Percentiles rank a stretch among this genome's conserved stretches.
Conservation (phyloP, 2,888 invertebrate species). For the Polydrusus pterygomalis region DNA sequence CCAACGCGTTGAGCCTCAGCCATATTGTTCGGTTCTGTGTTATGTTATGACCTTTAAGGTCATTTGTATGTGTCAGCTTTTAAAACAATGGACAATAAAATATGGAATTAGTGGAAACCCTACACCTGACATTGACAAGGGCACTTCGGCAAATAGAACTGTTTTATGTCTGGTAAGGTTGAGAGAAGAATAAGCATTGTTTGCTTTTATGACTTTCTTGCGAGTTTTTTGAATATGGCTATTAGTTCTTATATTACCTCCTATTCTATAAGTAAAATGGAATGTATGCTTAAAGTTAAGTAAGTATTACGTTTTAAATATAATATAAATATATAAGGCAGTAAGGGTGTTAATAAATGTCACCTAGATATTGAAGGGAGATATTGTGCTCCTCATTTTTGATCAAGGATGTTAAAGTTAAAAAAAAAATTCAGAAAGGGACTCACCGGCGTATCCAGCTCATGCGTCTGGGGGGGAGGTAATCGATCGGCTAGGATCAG, state of each 20-base stretch:
- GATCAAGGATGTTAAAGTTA: too few relatives aligned
- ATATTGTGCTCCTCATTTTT: too few relatives aligned
- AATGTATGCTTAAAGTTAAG: too few relatives aligned
- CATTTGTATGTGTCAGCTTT: slow-evolving; percentile 18
- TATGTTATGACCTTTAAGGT: slow-evolving; percentile 36
- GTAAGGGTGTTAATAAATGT: too few relatives aligned
- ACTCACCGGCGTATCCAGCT: too few relatives aligned
- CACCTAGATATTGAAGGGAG: too few relatives aligned
- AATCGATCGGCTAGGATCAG: too few relatives aligned
- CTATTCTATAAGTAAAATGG: too few relatives aligned
- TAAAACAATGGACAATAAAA: slow-evolving; percentile 36
- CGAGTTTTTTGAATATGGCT: background rate
- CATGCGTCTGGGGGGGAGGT: too few relatives aligned
- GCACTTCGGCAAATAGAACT: slow-evolving; percentile 22
- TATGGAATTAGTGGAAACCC: slow-evolving; percentile 32
- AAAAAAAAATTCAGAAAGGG: too few relatives aligned
- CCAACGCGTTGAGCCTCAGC: slow-evolving; percentile 1
- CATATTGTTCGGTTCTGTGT: slow-evolving; percentile 1
- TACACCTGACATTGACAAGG: slow-evolving; percentile 43
- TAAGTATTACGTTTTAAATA: too few relatives aligned
- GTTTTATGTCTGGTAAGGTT: slow-evolving; percentile 24
- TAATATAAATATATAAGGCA: too few relatives aligned
- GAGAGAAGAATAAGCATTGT: slow-evolving; percentile 15
- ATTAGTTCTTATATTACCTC: background rate
- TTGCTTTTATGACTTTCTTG: background rate